phyloP scores from a whole-genome alignment of 2,888 invertebrate species.

The Parnassius apollo region DNA sequence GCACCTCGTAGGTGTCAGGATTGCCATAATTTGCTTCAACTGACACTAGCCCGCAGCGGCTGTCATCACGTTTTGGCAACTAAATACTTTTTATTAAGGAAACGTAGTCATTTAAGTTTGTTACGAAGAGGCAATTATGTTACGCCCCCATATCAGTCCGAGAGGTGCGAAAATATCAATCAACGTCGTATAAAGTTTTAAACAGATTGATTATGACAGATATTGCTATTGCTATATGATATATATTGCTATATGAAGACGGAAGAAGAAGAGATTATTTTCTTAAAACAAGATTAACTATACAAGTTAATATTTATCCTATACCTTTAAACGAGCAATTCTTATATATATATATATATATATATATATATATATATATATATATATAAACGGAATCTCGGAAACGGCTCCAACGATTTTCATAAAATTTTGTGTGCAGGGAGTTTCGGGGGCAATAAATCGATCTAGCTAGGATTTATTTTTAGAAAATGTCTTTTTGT shows the following conservation, averaged over 20 bases:
- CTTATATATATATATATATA: background rate
- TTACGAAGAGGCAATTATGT: slow-evolving; percentile 48
- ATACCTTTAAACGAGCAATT: too few relatives aligned
- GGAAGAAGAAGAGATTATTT: too few relatives aligned
- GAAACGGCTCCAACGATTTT: too few relatives aligned
- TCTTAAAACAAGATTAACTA: too few relatives aligned
- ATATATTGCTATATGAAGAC: slow-evolving; percentile 6
- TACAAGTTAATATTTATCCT: too few relatives aligned
- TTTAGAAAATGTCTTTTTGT: too few relatives aligned
- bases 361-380: too few relatives aligned
- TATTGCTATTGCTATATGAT: slow-evolving; percentile 11
- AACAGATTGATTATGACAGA: slow-evolving; percentile 19
- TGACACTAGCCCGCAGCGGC: slow-evolving; percentile 63
- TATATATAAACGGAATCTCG: too few relatives aligned
- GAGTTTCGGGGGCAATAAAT: too few relatives aligned
- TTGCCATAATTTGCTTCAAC: slow-evolving; percentile 78
- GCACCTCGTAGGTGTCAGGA: slow-evolving; percentile 80
- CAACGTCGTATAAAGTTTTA: slow-evolving; percentile 15
- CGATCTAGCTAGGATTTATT: too few relatives aligned
- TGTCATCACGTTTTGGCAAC: slow-evolving; percentile 76
- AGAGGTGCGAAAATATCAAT: slow-evolving; percentile 37
- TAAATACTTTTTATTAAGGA: slow-evolving; percentile 68
- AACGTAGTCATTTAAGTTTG: slow-evolving; percentile 60
- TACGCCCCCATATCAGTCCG: slow-evolving; percentile 45
- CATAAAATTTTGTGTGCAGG: too few relatives aligned